Evolutionary conservation across 2,113 vertebrate species (phyloP).

Genomic region (Chaetura pelagica): DNA sequence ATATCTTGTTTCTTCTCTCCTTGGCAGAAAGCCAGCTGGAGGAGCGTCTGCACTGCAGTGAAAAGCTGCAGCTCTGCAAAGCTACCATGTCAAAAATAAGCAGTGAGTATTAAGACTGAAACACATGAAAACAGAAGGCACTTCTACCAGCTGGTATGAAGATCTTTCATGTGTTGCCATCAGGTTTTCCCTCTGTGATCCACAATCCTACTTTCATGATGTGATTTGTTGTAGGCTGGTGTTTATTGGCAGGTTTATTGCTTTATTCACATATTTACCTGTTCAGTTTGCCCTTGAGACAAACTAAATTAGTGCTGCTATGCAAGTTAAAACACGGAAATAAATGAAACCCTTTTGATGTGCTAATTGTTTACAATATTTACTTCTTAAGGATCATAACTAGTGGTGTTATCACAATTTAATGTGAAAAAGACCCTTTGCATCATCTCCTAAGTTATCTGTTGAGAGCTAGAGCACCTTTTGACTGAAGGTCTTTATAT

Average conservation of each 20-base stretch:
- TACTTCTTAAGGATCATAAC: not conserved
- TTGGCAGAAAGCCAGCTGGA: conserved; percentile 55
- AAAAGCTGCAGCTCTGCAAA: conserved; percentile 62
- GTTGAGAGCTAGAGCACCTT: not conserved
- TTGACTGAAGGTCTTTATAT: not conserved
- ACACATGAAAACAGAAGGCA: not conserved
- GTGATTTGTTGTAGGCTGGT: not conserved
- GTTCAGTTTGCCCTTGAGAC: not conserved
- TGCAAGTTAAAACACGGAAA: not conserved
- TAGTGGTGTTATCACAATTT: not conserved
- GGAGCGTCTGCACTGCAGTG: conserved; percentile 69
- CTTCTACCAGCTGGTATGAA: not conserved
- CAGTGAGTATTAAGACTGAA: not conserved
- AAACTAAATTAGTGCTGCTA: not conserved
- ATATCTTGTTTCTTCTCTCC: not conserved
- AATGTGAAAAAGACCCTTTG: not conserved
- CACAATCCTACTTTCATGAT: not conserved
- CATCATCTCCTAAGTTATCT: not conserved
- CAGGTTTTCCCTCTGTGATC: not conserved
- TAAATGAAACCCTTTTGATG: not conserved
- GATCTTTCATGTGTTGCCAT: not conserved
- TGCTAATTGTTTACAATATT: not conserved
- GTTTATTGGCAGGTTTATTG: not conserved
- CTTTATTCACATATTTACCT: not conserved
- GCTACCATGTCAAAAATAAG: conserved; percentile 8